phyloP scores from a whole-genome alignment of 2,113 vertebrate species.

The Scophthalmus maximus region DNA sequence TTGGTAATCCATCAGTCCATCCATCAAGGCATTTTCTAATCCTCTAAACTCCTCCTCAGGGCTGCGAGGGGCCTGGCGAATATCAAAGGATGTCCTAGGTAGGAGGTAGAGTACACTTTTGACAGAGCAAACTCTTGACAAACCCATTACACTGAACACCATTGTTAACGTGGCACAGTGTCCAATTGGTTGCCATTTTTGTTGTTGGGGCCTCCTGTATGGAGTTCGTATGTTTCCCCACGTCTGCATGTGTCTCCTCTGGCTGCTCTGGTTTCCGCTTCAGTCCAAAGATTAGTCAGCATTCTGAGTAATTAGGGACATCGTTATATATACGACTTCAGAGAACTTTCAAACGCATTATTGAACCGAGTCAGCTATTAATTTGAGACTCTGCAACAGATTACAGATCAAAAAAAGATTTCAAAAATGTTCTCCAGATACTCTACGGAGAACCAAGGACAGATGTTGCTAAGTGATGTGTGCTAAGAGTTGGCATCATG shows the following conservation, averaged over 20 bases:
- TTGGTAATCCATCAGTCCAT: too few species aligned
- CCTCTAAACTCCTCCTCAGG: not conserved
- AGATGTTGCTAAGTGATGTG: slow-evolving; percentile 23
- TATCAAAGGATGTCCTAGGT: not conserved
- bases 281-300: slow-evolving; percentile 20
- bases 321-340: slow-evolving; percentile 16
- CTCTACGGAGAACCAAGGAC: slow-evolving; percentile 4
- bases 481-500: not conserved
- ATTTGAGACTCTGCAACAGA: slow-evolving; percentile 25
- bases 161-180: not conserved
- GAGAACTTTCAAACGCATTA: slow-evolving; percentile 4
- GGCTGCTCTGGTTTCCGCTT: not conserved
- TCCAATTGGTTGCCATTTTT: not conserved
- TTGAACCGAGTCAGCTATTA: slow-evolving; percentile 7
- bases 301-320: slow-evolving; percentile 17
- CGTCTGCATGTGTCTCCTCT: not conserved
- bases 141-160: not conserved
- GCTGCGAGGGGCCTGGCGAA: not conserved
- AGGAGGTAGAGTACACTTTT: too few species aligned
- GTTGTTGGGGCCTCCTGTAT: not conserved
- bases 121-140: too few species aligned
- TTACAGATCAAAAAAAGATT: slow-evolving; percentile 31
- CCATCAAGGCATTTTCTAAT: too few species aligned
- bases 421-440: slow-evolving; percentile 25
- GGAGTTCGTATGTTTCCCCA: not conserved